phyloP scores from a whole-genome alignment of 1,140 invertebrate species.

The Danaus melanippus region DNA sequence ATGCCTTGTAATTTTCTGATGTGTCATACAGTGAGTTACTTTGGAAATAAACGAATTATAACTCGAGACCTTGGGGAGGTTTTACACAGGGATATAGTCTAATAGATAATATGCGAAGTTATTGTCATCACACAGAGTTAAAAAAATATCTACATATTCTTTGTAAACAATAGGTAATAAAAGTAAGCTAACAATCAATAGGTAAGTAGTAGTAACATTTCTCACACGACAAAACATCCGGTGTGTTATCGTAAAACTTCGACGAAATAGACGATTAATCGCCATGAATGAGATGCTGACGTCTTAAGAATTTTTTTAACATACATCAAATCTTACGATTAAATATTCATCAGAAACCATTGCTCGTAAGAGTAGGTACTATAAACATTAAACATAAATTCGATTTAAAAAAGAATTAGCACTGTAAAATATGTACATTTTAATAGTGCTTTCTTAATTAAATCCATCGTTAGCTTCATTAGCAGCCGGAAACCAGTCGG shows the following conservation, averaged over 20 bases:
- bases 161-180: no score
- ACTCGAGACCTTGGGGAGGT: no score
- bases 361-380: no score
- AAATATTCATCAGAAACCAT: no score
- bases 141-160: no score
- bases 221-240: slow-evolving; percentile 57
- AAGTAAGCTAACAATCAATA: no score
- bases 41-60: no score
- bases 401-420: no score
- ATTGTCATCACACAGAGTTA: not conserved
- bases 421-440: slow-evolving; percentile 12
- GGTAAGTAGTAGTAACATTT: slow-evolving; percentile 32
- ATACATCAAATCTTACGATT: no score
- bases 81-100: no score
- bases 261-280: slow-evolving; percentile 38
- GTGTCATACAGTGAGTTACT: slow-evolving; percentile 18
- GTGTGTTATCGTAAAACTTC: slow-evolving; percentile 51
- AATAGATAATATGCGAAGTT: no score
- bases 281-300: slow-evolving; percentile 37
- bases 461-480: slow-evolving; percentile 15
- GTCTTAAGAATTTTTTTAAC: slow-evolving; percentile 14
- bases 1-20: slow-evolving; percentile 30
- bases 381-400: no score
- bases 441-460: slow-evolving; percentile 17
- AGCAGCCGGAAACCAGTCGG: slow-evolving; percentile 12